Percentiles rank a stretch among this genome's conserved stretches.
phyloP scores from a whole-genome alignment of 2,113 vertebrate species.

The Thunnus thynnus region DNA sequence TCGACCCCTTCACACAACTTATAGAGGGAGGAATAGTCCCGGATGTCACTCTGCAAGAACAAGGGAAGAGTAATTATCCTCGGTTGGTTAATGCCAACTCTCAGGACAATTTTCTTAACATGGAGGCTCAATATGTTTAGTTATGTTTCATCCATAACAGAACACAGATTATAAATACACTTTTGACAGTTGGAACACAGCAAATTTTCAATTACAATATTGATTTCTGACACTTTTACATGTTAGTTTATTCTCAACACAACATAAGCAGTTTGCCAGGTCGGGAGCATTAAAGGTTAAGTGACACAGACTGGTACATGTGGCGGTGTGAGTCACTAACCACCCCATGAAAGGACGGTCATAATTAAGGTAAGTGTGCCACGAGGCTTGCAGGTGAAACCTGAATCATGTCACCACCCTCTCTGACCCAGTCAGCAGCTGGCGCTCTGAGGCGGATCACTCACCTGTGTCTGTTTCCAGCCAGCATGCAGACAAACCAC shows the following conservation, averaged over 20 bases:
- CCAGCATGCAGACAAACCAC: slow-evolving; percentile 11
- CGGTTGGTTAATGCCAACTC: background rate
- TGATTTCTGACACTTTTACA: background rate
- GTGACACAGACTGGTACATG: background rate
- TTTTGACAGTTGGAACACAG: too few species aligned
- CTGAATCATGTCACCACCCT: slow-evolving; percentile 67
- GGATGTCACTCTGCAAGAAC: slow-evolving; percentile 88
- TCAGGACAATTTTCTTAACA: background rate
- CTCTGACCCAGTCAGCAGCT: slow-evolving; percentile 69
- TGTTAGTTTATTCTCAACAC: background rate
- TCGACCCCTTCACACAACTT: slow-evolving; percentile 89
- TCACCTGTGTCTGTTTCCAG: slow-evolving; percentile 69
- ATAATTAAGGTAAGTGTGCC: slow-evolving; percentile 70
- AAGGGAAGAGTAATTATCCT: background rate
- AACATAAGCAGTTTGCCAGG: background rate
- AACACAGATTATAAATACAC: background rate
- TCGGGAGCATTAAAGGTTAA: background rate
- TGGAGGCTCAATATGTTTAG: too few species aligned
- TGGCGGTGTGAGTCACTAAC: background rate
- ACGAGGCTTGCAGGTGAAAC: slow-evolving; percentile 70
- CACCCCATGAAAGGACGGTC: slow-evolving; percentile 27
- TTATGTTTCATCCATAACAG: background rate
- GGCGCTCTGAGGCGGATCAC: slow-evolving; percentile 62
- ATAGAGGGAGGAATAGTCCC: slow-evolving; percentile 88
- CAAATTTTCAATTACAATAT: too few species aligned